These are phyloP conservation scores for Ganaspis brasiliensis DNA, from an alignment of 2,888 invertebrate species.

Conservation along the genomic window DNA sequence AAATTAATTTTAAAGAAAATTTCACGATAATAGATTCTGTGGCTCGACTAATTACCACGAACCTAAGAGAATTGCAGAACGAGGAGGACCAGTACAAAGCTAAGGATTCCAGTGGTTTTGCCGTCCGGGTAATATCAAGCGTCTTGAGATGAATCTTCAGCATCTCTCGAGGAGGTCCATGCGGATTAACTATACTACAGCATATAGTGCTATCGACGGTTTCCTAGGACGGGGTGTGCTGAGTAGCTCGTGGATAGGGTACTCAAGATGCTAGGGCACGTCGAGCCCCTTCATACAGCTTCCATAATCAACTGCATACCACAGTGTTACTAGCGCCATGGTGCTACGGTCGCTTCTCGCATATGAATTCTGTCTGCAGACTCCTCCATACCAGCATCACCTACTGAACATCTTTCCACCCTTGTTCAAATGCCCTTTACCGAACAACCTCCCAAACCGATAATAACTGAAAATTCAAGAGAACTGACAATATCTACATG, in stretches of 20 bases:
- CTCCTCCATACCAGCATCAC: conserved; percentile 58
- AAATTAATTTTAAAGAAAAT: neutral
- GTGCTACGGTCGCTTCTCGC: conserved; percentile 73
- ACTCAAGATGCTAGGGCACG: conserved; percentile 80
- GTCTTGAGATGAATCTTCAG: conserved; percentile 73
- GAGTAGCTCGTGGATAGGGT: conserved; percentile 71
- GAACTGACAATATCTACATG: too few relatives aligned
- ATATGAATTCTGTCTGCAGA: conserved; percentile 76
- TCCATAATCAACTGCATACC: conserved; percentile 81
- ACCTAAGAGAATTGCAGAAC: neutral
- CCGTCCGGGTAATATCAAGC: conserved; percentile 65
- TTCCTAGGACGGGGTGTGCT: conserved; percentile 51
- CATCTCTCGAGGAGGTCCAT: conserved; percentile 70
- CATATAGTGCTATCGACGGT: conserved; percentile 70
- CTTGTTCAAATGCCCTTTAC: conserved; percentile 20
- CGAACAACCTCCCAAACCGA: neutral
- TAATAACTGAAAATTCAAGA: neutral
- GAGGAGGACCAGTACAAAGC: conserved; percentile 12
- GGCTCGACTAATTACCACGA: conserved; percentile 15
- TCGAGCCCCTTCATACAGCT: conserved; percentile 80
- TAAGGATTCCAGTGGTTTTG: conserved; percentile 31
- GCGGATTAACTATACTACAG: conserved; percentile 72
- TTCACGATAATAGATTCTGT: conserved; percentile 9
- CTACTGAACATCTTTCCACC: conserved; percentile 55
- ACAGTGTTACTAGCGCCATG: conserved; percentile 74